Evolutionary conservation across 2,888 invertebrate genomes (phyloP), one percentile per base, ranked within the genome.

Genomic region (Aleiodes testaceus): DNA sequence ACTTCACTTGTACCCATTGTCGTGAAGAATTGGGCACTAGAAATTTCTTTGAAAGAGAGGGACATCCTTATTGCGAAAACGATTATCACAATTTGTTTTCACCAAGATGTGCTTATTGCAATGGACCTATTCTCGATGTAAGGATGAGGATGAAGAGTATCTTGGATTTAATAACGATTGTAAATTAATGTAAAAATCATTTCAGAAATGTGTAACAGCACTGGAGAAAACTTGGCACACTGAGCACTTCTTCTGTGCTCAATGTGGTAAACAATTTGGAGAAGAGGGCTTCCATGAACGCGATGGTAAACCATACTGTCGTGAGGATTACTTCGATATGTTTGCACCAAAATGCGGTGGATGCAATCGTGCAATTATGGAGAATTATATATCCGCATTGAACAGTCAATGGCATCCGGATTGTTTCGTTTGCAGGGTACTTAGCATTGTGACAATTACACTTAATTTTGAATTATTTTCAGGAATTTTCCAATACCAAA

Each of bases 51-150:
- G 99, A 99, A 89, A 91, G 98, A 77, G 98, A 98, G 81, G 97
- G 97, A 69, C 93, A 93, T 85, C 98, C 99, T 0, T 99, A 98
- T 89, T 99, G 99, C 90, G 99, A 99, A 88, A 93, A 95, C 6
- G 99, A 99, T 89, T 99, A 99, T 88, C 99, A 99, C 89, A 97
- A 97, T 85, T 91, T 99, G 74, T 99, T 99, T 90, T 98, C 99
- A 80, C 99, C 99, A 16, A 92, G 98, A 86, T 99, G 99, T 90
- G 97, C 97, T 79, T 98, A 98, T 89, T 99, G 99, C 91, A 97
- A 98, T 88, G 98, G 98, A 79, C 97, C 99, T 63, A 99, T 99
- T 88, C 92, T 99, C 86, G 99, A 99, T 90, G 98, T 98, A 92
- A 92, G 93, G 53, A 50, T 3, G 3, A 26, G 5, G 5, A 26